These are phyloP conservation scores for Siphlonurus alternatus DNA, from an alignment of 2,888 invertebrate species.

Conservation along the genomic window DNA sequence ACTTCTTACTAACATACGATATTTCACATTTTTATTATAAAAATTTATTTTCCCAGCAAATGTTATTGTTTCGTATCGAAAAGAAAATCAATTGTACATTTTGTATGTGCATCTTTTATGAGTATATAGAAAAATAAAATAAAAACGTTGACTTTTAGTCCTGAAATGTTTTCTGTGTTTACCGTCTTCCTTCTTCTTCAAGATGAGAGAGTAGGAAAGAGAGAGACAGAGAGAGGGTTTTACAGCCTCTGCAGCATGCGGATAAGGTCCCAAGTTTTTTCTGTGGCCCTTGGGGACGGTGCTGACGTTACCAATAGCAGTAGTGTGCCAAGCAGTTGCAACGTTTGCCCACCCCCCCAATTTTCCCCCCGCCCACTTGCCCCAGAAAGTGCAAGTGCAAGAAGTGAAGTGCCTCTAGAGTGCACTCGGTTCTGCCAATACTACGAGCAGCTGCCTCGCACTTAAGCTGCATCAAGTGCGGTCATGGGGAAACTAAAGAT, in stretches of 20 bases:
- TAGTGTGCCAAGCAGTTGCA: no score
- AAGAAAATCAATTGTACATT: neutral
- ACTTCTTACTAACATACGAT: no score
- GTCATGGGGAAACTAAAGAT: no score
- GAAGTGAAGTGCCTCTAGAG: no score
- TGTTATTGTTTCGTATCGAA: neutral
- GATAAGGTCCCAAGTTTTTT: neutral
- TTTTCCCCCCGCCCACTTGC: no score
- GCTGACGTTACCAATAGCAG: no score
- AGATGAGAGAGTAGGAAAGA: neutral
- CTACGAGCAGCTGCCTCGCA: no score
- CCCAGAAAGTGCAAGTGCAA: no score
- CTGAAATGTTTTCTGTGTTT: neutral
- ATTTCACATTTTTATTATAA: no score
- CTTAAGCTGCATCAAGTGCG: no score
- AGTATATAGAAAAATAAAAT: neutral
- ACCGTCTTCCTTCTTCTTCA: neutral
- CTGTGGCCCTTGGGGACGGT: neutral
- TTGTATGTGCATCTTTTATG: neutral
- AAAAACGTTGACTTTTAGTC: neutral
- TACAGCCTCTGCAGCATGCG: neutral
- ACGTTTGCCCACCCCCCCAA: neutral
- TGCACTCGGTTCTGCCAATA: no score
- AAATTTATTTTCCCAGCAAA: no score
- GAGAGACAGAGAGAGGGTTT: neutral